These are phyloP conservation scores for Xiphophorus couchianus DNA, from an alignment of 2,113 vertebrate genomes.

Conservation along the genomic window DNA sequence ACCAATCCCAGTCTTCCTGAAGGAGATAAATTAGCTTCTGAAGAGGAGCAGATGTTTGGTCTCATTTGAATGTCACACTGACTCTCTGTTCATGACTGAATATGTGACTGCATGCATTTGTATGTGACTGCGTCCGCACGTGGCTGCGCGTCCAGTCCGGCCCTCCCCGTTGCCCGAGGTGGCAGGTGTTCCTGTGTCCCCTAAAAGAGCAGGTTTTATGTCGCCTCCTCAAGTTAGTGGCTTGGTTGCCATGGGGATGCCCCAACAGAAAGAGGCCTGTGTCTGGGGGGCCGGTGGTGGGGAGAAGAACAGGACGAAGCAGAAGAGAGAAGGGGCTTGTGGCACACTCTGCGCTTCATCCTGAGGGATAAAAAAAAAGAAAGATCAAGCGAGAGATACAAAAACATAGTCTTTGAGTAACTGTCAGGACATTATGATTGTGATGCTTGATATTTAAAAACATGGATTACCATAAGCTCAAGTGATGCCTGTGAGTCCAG, in stretches of 20 bases:
- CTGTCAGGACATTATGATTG: conserved; percentile 40
- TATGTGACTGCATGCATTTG: conserved; percentile 53
- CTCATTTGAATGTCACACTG: conserved; percentile 69
- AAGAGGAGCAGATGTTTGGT: conserved; percentile 69
- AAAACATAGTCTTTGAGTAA: conserved; percentile 65
- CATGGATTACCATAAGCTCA: conserved; percentile 28
- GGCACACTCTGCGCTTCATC: conserved; percentile 48
- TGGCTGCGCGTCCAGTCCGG: conserved; percentile 43
- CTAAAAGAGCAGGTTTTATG: conserved; percentile 84
- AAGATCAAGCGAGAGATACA: conserved; percentile 62
- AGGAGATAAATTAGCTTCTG: conserved; percentile 53
- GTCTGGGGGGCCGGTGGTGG: conserved; percentile 81
- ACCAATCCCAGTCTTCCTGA: conserved; percentile 36
- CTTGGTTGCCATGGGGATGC: conserved; percentile 82
- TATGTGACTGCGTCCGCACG: conserved; percentile 64
- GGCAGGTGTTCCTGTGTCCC: conserved; percentile 83
- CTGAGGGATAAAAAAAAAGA: conserved; percentile 39
- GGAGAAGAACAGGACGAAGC: conserved; percentile 72
- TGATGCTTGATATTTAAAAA: conserved; percentile 16
- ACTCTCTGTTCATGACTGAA: conserved; percentile 49
- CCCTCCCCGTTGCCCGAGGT: conserved; percentile 74
- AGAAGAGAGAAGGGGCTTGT: conserved; percentile 67
- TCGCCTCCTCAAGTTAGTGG: conserved; percentile 83
- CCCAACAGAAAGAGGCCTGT: conserved; percentile 86
- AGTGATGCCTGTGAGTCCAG: conserved; percentile 58